Base-by-base conservation (phyloP, 1,140 invertebrate species). In the Orius insidiosus region DNA sequence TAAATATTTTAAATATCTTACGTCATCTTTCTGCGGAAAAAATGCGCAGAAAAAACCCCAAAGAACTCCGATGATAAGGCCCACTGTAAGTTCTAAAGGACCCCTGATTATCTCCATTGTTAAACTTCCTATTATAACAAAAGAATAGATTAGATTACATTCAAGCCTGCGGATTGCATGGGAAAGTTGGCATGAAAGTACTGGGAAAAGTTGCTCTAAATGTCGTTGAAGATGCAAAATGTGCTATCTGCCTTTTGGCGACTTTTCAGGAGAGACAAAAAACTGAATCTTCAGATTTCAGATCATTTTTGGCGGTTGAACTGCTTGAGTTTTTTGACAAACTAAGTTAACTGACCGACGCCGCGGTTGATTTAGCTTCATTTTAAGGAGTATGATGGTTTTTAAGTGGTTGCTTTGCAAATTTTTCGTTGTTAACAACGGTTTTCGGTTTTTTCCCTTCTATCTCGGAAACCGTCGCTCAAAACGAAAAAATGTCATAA, bases 81-180 rank as follows among this genome's bases (percentile, higher is more conserved):
- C 70, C 51, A 70, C 59, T 38, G 60, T 53, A 48, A 72, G 56
- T 50, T 70, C 69, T 45, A 70, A 59, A 13, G 70, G 70, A 35
- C 72, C 74, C 54, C 71, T 68, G 10, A 72, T 49, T 45, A 73
- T 16, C 10, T 49, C 31, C 19, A 34, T 10, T 3, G 15, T 39
- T 36, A 45, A 42, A 46, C 36, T 45, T 24, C 50, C 53, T 54
- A 19, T 2, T 42, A 51, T 7, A 32, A 48, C 5, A 15, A 9
- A 37, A 8, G 32, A n/a, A 34, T 9, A 32, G 32, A 31, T 31
- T 43, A 18, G 15, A 18, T 15, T 9, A 7, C 7, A n/a, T n/a
- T n/a, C n/a, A n/a, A n/a, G n/a, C n/a, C n/a, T n/a, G n/a, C n/a
- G n/a, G n/a, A n/a, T n/a, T 16, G 14, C 8, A 13, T 15, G 8